These are phyloP conservation scores for Drosophila teissieri DNA, from an alignment of 1,140 invertebrate genomes.

Conservation along the genomic window DNA sequence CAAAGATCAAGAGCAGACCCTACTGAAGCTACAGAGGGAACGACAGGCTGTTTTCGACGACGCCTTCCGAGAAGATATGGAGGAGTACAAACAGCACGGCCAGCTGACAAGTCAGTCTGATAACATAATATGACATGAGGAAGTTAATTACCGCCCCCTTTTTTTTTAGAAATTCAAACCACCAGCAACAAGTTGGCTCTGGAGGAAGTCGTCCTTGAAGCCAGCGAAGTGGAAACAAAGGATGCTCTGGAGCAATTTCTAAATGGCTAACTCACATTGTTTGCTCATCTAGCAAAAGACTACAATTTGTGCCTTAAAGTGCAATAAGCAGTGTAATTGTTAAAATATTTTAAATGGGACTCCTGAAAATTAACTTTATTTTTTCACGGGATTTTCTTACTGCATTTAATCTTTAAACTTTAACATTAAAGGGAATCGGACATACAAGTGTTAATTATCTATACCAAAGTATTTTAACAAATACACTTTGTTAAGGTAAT, in stretches of 20 bases:
- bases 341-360: slow-evolving; percentile 7
- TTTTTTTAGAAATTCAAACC: slow-evolving; percentile 54
- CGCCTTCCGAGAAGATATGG: slow-evolving; percentile 88
- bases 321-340: slow-evolving; percentile 38
- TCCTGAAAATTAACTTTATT: background rate
- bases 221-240: slow-evolving; percentile 79
- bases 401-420: background rate
- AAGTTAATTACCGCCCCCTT: background rate
- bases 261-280: slow-evolving; percentile 75
- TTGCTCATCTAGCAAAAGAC: background rate
- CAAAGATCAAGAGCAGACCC: slow-evolving; percentile 85
- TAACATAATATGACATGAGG: too few relatives aligned
- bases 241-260: slow-evolving; percentile 86
- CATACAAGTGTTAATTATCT: background rate
- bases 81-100: slow-evolving; percentile 88
- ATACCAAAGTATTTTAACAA: background rate
- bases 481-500: background rate
- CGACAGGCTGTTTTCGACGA: slow-evolving; percentile 88
- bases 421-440: background rate
- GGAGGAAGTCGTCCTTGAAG: slow-evolving; percentile 86
- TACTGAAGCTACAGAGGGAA: slow-evolving; percentile 86
- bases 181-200: slow-evolving; percentile 76
- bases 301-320: slow-evolving; percentile 43
- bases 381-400: background rate
- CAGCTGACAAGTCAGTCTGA: slow-evolving; percentile 86